A percentile compares a stretch with the other conserved stretches of the same genome.
Evolutionary conservation across 2,113 vertebrate species (phyloP).

Genomic region (Burhinus oedicnemus): DNA sequence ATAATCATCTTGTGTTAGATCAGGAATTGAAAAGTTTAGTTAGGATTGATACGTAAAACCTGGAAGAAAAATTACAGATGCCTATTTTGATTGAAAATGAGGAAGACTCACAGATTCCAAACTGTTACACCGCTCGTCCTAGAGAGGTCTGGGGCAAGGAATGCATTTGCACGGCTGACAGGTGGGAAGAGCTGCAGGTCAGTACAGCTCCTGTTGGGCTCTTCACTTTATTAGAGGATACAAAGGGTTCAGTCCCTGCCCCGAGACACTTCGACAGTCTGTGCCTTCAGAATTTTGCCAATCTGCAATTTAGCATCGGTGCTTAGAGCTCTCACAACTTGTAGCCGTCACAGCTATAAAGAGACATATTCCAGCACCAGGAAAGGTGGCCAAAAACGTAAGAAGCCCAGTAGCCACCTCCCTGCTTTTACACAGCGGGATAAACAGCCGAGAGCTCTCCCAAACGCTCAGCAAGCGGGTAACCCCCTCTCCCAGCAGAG

Average conservation of each 20-base stretch:
- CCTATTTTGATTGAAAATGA: neutral
- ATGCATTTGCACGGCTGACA: neutral
- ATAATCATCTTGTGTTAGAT: neutral
- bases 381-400: neutral
- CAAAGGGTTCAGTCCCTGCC: neutral
- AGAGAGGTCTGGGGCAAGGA: neutral
- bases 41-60: neutral
- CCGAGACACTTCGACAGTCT: neutral
- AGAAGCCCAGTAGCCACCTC: neutral
- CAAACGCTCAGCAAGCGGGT: accelerated
- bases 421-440: neutral
- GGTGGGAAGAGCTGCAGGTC: neutral
- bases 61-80: neutral
- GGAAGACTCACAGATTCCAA: neutral
- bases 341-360: neutral
- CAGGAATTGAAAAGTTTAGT: neutral
- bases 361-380: neutral
- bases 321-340: neutral
- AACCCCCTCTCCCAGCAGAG: neutral
- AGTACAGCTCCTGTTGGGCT: neutral
- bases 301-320: neutral
- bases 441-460: neutral
- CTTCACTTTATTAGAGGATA: neutral
- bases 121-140: neutral
- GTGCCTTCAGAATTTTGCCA: neutral